Base-by-base conservation (phyloP, 1,140 invertebrate genomes). In the Eufriesea mexicana region DNA sequence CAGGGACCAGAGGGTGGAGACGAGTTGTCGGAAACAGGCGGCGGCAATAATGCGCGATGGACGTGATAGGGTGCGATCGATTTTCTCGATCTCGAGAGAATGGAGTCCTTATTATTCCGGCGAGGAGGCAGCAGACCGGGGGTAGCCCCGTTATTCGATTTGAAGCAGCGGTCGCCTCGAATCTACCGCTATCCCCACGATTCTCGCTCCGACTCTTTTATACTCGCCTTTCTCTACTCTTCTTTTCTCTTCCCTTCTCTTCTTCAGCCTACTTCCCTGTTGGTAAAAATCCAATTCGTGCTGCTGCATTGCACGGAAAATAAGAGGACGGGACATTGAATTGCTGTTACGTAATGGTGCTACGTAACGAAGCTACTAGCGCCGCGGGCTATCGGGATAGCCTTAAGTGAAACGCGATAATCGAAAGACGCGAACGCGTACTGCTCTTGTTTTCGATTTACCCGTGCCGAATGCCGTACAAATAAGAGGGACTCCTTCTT, bases 31-130 rank as follows among this genome's bases (percentile, higher is more conserved):
- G 79, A 59, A 89, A 88, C 86, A 88, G 80, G 51, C 86, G 86
- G 73, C 66, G 62, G 87, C 76, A 89, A 89, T 88, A 89, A 88
- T 88, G 62, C 86, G 86, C 74, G 87, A 80, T 88, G 86, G 76
- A 88, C 83, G 83, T 78, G 86, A 85, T 85, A 79, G 83, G 83
- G 75, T 59, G 79, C 79, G 66, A 89, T 89, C 87, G 86, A 88
- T 89, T 89, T 88, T 89, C 84, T 80, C 84, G 86, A 89, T 88
- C 84, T 83, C 83, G 62, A 54, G 70, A 72, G 79, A 70, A 84
- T 57, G 80, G 77, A 79, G 72, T 84, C 64, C 77, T 89, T 89
- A 89, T 88, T 89, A 89, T 89, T 89, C 86, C 77, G 68, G 57
- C 73, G 79, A 49, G 70, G 42, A 79, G 62, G 59, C 73, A 28